These are phyloP conservation scores for Apocrypta bakeri DNA, from an alignment of 1,140 invertebrate species.

Conservation along the genomic window DNA sequence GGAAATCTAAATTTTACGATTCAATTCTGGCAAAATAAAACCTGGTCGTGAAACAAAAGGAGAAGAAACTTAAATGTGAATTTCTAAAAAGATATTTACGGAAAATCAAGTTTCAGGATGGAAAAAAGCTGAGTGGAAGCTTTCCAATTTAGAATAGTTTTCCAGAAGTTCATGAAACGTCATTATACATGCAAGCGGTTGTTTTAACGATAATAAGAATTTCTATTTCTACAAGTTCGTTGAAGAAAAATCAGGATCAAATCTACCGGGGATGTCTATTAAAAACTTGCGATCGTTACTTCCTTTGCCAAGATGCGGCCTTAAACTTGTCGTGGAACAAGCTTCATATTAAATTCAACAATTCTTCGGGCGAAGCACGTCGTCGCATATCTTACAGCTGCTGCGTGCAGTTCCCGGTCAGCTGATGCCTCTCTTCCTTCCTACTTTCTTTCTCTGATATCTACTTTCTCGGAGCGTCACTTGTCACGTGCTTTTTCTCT, in stretches of 20 bases:
- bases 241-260: too few species aligned
- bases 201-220: conserved; percentile 12
- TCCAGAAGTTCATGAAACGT: background rate
- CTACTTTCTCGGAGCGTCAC: background rate
- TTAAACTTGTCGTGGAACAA: background rate
- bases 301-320: background rate
- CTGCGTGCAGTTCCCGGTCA: background rate
- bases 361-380: background rate
- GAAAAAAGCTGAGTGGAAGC: too few species aligned
- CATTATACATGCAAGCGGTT: background rate
- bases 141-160: too few species aligned
- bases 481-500: background rate
- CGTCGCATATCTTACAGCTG: background rate
- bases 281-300: background rate
- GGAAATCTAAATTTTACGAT: conserved; percentile 5
- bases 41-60: background rate
- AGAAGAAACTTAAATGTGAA: too few species aligned
- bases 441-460: background rate
- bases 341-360: background rate
- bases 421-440: too few species aligned
- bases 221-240: background rate
- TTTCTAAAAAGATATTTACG: too few species aligned
- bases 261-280: background rate
- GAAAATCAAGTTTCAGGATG: too few species aligned
- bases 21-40: background rate